Base-by-base conservation (phyloP, 2,113 vertebrate species). In the Periophthalmodon schlosseri region DNA sequence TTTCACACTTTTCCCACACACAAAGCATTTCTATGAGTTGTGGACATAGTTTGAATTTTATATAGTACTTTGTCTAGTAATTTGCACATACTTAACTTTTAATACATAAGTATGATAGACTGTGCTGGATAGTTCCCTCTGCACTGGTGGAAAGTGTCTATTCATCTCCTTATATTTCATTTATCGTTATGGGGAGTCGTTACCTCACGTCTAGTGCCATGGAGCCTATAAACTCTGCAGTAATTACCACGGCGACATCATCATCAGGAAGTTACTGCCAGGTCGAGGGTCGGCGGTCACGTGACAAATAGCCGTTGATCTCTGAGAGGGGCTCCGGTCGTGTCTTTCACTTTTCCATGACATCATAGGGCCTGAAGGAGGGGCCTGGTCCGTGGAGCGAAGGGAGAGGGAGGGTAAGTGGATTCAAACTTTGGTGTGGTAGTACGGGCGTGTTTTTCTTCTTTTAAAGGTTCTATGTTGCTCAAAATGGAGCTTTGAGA, bases 321-420 rank as follows among this genome's bases (percentile, higher is more conserved):
- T 77, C 68, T 36, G 20, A 39, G 66, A n/a, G 46, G 54, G 75
- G 44, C 58, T 65, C 8, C 52, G 68, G 72, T 46, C 56, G 75
- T 52, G 75, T 3, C 64, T 84, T 83, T 88, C 72, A 84, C 76
- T 75, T 78, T 79, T 84, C 76, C 77, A 69, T 88, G 83, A 87
- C 83, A 87, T 87, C 79, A 82, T 71, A 34, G 34, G 12, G 10
- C 79, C 73, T 70, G 0, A 0, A 63, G 61, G 69, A 77, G 69
- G 21, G 9, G 0, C 8, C 39, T 44, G 39, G 39, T 44, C 21
- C 14, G 2, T 21, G n/a, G 54, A 23, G 54, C 9, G 18, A 47
- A 28, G 9, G 54, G 54, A 23, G 57, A 14, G 23, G 11, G 21
- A 23, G 56, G 1, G 36, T 0, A 28, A 28, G 28, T 28, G 28